phyloP scores from a whole-genome alignment of 2,113 vertebrate genomes.

The Galbula dea region DNA sequence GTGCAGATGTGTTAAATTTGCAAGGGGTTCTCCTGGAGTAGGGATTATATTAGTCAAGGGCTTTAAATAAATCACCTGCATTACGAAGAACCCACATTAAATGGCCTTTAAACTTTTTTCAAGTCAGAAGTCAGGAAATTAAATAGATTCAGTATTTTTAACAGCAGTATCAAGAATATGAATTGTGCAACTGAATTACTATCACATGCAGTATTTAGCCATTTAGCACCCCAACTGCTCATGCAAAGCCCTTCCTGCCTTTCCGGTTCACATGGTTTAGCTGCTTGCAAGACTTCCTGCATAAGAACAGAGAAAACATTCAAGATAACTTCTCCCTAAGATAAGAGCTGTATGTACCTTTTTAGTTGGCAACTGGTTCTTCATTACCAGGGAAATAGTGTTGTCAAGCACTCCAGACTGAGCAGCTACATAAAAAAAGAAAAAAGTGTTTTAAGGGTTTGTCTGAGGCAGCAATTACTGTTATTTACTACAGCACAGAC shows the following conservation, averaged over 20 bases:
- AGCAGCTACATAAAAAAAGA: slow-evolving; percentile 78
- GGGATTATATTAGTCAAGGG: background rate
- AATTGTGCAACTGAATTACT: background rate
- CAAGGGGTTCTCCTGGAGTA: background rate
- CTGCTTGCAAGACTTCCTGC: background rate
- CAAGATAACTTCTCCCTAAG: background rate
- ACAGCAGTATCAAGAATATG: background rate
- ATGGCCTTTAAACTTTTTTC: background rate
- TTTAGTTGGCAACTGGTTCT: slow-evolving; percentile 80
- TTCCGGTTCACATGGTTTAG: fast-evolving
- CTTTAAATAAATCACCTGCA: background rate
- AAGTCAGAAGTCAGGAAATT: background rate
- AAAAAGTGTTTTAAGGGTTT: background rate
- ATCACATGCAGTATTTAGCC: background rate
- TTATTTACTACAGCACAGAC: background rate
- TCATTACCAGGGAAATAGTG: slow-evolving; percentile 87
- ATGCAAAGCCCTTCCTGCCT: background rate
- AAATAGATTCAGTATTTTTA: background rate
- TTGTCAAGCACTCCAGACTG: slow-evolving; percentile 87
- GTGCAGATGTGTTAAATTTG: background rate
- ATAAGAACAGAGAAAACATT: background rate
- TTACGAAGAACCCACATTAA: background rate
- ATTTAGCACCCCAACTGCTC: background rate
- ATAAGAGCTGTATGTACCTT: slow-evolving; percentile 71
- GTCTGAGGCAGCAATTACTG: background rate